These are phyloP conservation scores for Acrobasis suavella DNA, from an alignment of 2,888 invertebrate species.

Conservation along the genomic window DNA sequence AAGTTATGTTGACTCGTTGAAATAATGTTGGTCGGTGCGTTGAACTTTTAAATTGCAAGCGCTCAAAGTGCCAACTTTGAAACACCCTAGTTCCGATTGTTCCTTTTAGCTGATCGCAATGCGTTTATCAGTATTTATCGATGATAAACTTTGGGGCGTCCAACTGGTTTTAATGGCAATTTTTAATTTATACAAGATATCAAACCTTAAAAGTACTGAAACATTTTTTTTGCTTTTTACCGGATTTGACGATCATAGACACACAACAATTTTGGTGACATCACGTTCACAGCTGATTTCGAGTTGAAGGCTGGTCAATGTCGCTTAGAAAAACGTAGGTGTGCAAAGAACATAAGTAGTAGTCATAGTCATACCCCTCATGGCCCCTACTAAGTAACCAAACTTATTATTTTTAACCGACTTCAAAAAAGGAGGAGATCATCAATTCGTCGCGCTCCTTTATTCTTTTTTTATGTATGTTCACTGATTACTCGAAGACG, in stretches of 20 bases:
- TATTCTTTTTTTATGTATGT: too few species aligned
- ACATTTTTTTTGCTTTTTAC: constrained; percentile 21
- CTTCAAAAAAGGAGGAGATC: too few species aligned
- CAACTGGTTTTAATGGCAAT: background rate
- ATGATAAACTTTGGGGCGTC: background rate
- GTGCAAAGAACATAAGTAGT: constrained; percentile 35
- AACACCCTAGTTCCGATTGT: constrained; percentile 33
- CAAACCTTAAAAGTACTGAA: constrained; percentile 20
- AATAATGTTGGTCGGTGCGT: constrained; percentile 71
- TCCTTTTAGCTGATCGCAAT: too few species aligned
- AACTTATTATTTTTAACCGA: background rate
- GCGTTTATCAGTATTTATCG: background rate
- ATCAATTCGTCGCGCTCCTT: too few species aligned
- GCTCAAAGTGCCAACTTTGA: constrained; percentile 43
- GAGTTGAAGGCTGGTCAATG: constrained; percentile 75
- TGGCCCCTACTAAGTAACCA: constrained; percentile 40
- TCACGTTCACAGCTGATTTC: constrained; percentile 72
- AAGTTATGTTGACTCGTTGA: constrained; percentile 67
- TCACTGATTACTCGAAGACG: too few species aligned
- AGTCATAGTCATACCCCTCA: constrained; percentile 38
- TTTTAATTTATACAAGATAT: background rate
- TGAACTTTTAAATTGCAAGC: constrained; percentile 65
- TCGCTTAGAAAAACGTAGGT: constrained; percentile 48
- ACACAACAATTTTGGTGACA: constrained; percentile 58
- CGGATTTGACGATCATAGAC: constrained; percentile 33